Percentiles rank a stretch among this genome's conserved stretches.
Evolutionary conservation across 2,113 vertebrate species (phyloP).

Genomic region (Lanius ludovicianus): DNA sequence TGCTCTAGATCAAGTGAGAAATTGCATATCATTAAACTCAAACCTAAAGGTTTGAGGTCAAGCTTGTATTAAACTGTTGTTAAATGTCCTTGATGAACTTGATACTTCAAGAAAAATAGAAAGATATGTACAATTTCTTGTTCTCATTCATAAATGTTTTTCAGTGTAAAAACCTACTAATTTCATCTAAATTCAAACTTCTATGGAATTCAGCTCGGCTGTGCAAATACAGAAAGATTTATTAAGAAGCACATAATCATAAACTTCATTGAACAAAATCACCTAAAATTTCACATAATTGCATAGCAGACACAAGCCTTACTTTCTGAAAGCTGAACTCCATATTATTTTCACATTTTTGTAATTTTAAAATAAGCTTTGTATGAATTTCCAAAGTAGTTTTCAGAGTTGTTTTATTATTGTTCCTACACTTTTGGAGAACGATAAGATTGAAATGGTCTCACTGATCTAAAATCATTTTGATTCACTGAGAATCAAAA

Average conservation of each 20-base stretch:
- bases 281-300: background rate
- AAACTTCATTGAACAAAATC: background rate
- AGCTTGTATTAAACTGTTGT: background rate
- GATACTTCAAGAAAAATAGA: background rate
- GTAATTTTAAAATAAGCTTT: background rate
- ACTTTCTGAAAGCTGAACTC: background rate
- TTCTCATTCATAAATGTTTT: background rate
- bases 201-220: background rate
- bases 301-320: background rate
- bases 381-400: background rate
- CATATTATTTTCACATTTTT: background rate
- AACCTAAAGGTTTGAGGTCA: background rate
- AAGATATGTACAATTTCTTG: background rate
- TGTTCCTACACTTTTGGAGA: background rate
- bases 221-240: background rate
- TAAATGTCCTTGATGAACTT: background rate
- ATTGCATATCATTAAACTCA: background rate
- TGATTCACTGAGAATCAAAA: no score
- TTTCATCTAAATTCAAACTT: background rate
- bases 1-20: background rate
- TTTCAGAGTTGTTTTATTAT: background rate
- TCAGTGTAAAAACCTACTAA: background rate
- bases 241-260: background rate
- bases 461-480: no score
- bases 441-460: background rate